Percentiles rank a stretch among this genome's conserved stretches.
phyloP scores from a whole-genome alignment of 2,888 invertebrate genomes.

The Amphipoea lucens region DNA sequence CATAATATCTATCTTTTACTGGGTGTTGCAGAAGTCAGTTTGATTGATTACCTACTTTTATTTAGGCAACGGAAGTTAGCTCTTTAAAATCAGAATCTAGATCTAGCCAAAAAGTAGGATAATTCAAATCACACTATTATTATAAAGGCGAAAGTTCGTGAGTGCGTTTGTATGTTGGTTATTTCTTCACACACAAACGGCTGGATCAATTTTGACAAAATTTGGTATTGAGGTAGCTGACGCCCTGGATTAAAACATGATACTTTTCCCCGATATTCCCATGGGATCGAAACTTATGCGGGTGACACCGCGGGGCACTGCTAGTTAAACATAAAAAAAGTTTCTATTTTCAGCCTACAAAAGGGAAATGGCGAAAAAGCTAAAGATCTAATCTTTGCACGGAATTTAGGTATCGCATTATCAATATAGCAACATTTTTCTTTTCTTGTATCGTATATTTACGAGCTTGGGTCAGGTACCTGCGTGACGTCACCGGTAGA shows the following conservation, averaged over 20 bases:
- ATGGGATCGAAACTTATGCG: too few species aligned
- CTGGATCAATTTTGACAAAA: too few species aligned
- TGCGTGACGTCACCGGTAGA: conserved; percentile 27
- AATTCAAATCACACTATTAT: not conserved
- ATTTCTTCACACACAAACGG: too few species aligned
- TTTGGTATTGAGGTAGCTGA: too few species aligned
- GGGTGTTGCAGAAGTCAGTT: not conserved
- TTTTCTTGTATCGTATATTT: conserved; percentile 50
- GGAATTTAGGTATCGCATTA: conserved; percentile 26
- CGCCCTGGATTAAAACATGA: too few species aligned
- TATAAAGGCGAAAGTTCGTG: too few species aligned
- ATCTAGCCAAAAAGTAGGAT: not conserved
- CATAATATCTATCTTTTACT: not conserved
- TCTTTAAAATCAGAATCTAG: not conserved
- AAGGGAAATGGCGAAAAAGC: conserved; percentile 19
- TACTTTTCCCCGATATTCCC: too few species aligned
- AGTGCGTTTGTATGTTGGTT: too few species aligned
- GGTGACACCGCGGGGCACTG: too few species aligned
- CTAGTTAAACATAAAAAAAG: not conserved
- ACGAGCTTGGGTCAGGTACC: conserved; percentile 39
- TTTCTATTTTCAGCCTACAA: not conserved
- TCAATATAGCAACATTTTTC: conserved; percentile 43
- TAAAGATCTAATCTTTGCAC: conserved; percentile 29
- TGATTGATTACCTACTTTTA: not conserved
- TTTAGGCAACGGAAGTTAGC: not conserved